phyloP scores from a whole-genome alignment of 2,113 vertebrate genomes.

The Hemibagrus wyckioides region DNA sequence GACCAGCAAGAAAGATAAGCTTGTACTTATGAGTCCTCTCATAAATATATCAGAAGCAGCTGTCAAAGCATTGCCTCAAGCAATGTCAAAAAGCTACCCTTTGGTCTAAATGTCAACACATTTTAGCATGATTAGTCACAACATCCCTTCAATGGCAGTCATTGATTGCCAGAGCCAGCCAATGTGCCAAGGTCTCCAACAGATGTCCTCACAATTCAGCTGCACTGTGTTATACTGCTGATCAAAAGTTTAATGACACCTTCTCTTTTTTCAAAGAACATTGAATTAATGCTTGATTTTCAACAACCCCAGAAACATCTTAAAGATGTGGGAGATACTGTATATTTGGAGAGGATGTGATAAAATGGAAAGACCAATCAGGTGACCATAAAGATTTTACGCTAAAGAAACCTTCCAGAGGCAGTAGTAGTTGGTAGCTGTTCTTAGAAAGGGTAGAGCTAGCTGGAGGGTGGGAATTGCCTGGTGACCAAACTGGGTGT shows the following conservation, averaged over 20 bases:
- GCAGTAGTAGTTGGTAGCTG: neutral
- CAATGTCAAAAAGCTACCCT: conserved; percentile 43
- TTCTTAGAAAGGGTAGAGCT: neutral
- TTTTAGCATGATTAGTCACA: conserved; percentile 45
- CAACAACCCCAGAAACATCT: neutral
- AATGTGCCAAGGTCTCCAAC: conserved; percentile 1
- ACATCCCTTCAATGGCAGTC: conserved; percentile 28
- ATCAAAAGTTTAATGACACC: neutral
- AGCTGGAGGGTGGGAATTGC: neutral
- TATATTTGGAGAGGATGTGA: neutral
- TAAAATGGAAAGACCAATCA: neutral
- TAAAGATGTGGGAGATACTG: neutral
- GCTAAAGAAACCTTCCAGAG: neutral
- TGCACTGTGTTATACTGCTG: neutral
- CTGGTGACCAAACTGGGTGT: neutral
- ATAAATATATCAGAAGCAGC: conserved; percentile 42
- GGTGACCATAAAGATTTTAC: neutral
- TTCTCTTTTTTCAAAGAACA: neutral
- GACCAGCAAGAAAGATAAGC: conserved; percentile 1
- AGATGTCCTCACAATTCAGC: conserved; percentile 21
- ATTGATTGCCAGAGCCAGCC: conserved; percentile 35
- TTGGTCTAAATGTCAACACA: conserved; percentile 44
- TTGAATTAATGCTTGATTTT: neutral
- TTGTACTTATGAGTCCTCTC: conserved; percentile 20
- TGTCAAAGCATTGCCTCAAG: conserved; percentile 37